Conservation (phyloP, 2,113 vertebrate species). For the Damaliscus lunatus region DNA sequence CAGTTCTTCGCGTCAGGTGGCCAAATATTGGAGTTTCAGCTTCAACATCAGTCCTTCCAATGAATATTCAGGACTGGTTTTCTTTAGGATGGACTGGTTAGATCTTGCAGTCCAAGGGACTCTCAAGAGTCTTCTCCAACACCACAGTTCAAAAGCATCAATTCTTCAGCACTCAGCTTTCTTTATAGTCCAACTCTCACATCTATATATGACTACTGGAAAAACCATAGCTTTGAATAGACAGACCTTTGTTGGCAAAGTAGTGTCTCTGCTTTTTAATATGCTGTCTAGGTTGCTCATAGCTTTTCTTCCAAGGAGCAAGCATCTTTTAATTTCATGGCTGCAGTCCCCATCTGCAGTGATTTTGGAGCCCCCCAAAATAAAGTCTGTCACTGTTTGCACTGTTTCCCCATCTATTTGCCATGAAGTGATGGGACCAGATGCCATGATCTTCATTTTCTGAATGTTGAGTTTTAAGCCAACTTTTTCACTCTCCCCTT, state of each 20-base stretch:
- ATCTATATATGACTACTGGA: background rate
- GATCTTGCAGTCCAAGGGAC: background rate
- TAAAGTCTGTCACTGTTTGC: background rate
- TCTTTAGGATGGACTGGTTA: background rate
- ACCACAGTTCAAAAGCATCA: background rate
- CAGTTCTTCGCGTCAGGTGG: fast-evolving
- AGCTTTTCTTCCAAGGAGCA: background rate
- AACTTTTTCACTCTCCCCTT: background rate
- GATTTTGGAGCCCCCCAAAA: background rate
- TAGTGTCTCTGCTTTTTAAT: background rate
- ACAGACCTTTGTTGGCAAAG: background rate
- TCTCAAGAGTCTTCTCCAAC: background rate
- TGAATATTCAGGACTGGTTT: background rate
- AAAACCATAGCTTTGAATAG: background rate
- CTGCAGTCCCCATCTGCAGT: background rate
- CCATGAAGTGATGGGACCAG: background rate
- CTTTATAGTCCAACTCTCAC: background rate
- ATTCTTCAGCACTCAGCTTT: background rate
- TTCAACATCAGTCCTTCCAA: background rate
- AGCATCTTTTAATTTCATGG: background rate
- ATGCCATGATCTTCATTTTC: background rate
- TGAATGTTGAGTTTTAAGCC: background rate
- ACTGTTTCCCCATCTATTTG: background rate
- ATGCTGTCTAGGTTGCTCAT: background rate
- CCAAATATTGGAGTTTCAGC: background rate